phyloP scores from a whole-genome alignment of 1,140 invertebrate species.

The Aphis craccivora region DNA sequence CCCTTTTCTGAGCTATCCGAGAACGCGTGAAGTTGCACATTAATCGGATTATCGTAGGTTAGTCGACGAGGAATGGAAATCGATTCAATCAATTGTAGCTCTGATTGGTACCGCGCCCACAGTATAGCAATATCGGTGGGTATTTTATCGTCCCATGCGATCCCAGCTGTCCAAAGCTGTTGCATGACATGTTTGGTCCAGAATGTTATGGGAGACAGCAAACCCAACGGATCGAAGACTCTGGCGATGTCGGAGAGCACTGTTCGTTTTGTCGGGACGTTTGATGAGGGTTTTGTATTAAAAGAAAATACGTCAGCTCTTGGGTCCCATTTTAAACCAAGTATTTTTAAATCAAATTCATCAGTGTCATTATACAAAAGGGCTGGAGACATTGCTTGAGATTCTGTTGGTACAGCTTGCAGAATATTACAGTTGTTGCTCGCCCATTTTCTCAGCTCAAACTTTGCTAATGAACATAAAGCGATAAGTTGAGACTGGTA shows the following conservation, averaged over 20 bases:
- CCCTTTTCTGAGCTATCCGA: too few relatives aligned
- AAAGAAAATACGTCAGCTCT: not conserved
- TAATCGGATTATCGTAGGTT: too few relatives aligned
- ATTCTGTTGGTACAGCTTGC: too few relatives aligned
- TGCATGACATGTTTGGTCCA: conserved; percentile 64
- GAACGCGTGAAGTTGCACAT: too few relatives aligned
- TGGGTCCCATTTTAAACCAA: not conserved
- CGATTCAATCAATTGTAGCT: too few relatives aligned
- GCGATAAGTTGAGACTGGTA: not conserved
- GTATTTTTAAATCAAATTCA: not conserved
- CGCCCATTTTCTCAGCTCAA: not conserved
- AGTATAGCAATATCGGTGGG: conserved; percentile 58
- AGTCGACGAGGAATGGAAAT: not conserved
- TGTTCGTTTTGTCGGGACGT: not conserved
- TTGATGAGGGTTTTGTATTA: not conserved
- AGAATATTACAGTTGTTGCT: not conserved
- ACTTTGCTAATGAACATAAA: not conserved
- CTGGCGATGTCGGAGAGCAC: conserved; percentile 62
- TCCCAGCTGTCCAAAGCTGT: conserved; percentile 61
- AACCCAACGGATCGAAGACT: conserved; percentile 65
- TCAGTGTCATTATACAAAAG: too few relatives aligned
- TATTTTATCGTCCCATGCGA: conserved; percentile 63
- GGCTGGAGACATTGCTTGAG: too few relatives aligned
- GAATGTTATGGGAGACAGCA: conserved; percentile 62
- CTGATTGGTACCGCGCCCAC: conserved; percentile 58